A percentile compares a stretch with the other conserved stretches of the same genome.
phyloP scores from a whole-genome alignment of 2,113 vertebrate species.

The Brevimyrus niger region DNA sequence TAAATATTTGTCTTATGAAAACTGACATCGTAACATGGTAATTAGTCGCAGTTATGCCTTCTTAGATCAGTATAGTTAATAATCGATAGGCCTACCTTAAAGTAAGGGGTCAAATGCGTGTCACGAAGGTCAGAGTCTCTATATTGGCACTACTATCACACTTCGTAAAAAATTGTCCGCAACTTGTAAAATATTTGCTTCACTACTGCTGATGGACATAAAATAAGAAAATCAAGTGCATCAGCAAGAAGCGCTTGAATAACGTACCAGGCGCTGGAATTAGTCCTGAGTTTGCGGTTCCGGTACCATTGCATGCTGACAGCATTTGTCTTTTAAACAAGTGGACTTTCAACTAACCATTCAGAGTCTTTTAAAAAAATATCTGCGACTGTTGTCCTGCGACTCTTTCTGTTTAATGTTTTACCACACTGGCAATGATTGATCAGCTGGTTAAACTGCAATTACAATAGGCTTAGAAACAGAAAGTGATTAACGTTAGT shows the following conservation, averaged over 20 bases:
- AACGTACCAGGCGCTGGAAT: neutral
- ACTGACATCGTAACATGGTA: neutral
- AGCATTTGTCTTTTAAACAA: neutral
- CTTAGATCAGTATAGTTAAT: neutral
- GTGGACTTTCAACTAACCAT: neutral
- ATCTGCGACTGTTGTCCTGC: too few species aligned
- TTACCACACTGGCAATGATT: slow-evolving; percentile 2
- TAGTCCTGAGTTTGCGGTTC: neutral
- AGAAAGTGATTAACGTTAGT: neutral
- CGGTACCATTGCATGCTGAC: neutral
- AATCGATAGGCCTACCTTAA: neutral
- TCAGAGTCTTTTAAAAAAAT: neutral
- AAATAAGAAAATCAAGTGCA: neutral
- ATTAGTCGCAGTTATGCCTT: neutral
- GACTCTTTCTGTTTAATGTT: neutral
- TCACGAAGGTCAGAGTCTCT: neutral
- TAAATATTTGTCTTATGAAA: neutral
- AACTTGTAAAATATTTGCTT: neutral
- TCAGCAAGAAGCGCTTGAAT: neutral
- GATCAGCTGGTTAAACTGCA: neutral
- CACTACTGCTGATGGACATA: neutral
- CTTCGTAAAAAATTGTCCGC: neutral
- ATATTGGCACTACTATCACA: neutral
- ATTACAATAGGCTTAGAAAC: neutral
- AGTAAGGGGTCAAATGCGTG: neutral